Conservation (phyloP, 2,888 invertebrate species). For the Drosophila picticornis region DNA sequence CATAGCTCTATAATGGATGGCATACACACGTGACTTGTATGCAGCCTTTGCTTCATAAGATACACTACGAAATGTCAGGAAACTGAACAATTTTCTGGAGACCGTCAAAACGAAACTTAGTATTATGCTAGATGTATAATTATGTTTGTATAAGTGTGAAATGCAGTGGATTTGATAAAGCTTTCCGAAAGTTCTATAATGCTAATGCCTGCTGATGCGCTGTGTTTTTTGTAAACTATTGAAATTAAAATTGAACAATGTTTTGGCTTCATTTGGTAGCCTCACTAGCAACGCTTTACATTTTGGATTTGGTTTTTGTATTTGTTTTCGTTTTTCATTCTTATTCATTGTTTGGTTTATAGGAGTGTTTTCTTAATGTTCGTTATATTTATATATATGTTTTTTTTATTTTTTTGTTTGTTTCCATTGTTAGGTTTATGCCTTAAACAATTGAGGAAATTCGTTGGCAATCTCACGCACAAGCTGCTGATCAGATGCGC, state of each 20-base stretch:
- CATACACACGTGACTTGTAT: constrained; percentile 5
- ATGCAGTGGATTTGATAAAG: constrained; percentile 41
- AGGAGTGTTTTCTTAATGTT: constrained; percentile 17
- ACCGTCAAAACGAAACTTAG: constrained; percentile 14
- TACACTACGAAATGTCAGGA: constrained; percentile 29
- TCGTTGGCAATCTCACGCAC: constrained; percentile 93
- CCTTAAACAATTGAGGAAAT: constrained; percentile 92
- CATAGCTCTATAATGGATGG: constrained; percentile 13
- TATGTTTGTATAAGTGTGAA: constrained; percentile 23
- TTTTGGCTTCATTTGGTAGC: constrained; percentile 61
- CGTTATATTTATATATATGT: not conserved
- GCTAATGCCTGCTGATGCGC: constrained; percentile 18
- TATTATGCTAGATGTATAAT: not conserved
- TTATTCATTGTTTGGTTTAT: constrained; percentile 12
- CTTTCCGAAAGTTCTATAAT: constrained; percentile 42
- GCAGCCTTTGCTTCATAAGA: constrained; percentile 20
- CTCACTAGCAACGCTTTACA: constrained; percentile 75
- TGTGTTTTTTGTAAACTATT: constrained; percentile 47
- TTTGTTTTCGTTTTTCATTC: constrained; percentile 9
- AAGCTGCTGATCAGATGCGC: constrained; percentile 91
- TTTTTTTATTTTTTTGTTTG: constrained; percentile 49
- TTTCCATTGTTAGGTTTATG: constrained; percentile 83
- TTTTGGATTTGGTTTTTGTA: constrained; percentile 35
- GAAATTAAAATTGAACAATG: constrained; percentile 38
- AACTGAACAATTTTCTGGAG: constrained; percentile 12